A percentile compares a stretch with the other conserved stretches of the same genome.
These are phyloP conservation scores for Pollenia amentaria DNA, from an alignment of 2,888 invertebrate genomes.

Conservation along the genomic window DNA sequence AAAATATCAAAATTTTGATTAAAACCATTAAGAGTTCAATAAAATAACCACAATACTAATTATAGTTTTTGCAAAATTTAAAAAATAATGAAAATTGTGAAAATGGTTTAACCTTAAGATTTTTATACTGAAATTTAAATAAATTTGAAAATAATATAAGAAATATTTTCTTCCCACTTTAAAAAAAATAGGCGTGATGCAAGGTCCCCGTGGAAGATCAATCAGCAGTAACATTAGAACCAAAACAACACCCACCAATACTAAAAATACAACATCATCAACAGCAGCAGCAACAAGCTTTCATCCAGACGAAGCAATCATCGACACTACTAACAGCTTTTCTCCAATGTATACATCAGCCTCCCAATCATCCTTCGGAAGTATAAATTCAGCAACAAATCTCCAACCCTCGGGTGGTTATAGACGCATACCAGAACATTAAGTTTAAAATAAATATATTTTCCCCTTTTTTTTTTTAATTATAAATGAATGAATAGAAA, in stretches of 20 bases:
- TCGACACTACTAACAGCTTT: conserved; percentile 78
- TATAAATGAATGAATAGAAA: conserved; percentile 28
- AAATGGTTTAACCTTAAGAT: neutral
- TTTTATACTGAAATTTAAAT: conserved; percentile 1
- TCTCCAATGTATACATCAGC: conserved; percentile 78
- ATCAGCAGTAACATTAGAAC: conserved; percentile 63
- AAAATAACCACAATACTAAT: no score
- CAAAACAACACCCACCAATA: conserved; percentile 71
- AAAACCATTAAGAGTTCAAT: no score
- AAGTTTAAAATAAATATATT: conserved; percentile 18
- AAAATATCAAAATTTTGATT: no score
- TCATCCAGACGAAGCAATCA: conserved; percentile 78
- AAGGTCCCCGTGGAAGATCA: conserved; percentile 76
- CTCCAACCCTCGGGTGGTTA: conserved; percentile 66
- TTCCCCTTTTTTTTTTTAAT: conserved; percentile 13
- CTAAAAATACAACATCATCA: conserved; percentile 52
- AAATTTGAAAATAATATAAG: neutral
- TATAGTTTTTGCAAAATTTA: neutral
- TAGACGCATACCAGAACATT: conserved; percentile 65
- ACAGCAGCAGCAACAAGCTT: conserved; percentile 73
- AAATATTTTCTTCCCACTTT: conserved; percentile 19
- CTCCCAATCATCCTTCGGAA: conserved; percentile 80
- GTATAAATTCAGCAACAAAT: conserved; percentile 77
- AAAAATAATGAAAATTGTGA: conserved; percentile 37
- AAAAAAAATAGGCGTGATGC: conserved; percentile 86